Base-by-base conservation (phyloP, 2,888 invertebrate genomes). In the Steromphala cineraria region DNA sequence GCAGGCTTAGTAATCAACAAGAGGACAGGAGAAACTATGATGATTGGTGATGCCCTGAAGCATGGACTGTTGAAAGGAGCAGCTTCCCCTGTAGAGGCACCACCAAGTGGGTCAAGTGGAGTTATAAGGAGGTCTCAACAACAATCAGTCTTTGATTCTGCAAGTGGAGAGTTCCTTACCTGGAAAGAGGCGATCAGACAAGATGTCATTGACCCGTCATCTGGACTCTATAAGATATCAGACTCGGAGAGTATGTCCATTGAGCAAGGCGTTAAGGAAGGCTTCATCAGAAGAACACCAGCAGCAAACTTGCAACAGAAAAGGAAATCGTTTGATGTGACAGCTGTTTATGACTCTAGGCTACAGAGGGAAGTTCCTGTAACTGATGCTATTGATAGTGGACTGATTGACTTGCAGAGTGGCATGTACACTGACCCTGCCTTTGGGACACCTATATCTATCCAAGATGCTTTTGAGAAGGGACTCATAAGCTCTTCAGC, bases 131-230 rank as follows among this genome's bases (percentile, higher is more conserved):
- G 71, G n/a, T 31, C 19, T 36, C 71, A 78, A 19, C 46, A 67
- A 52, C 78, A 90, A 92, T 79, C 87, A 21, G 89, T 88, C n/a
- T 87, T 86, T 84, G 97, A 98, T 94, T 97, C 97, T 52, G 95
- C 95, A 89, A 97, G 97, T 0, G 97, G 96, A 86, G 96, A 98
- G 93, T 95, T 96, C 85, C 94, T 99, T 90, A 97, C 98, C n/a
- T 96, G 99, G 79, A 96, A 97, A 86, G 97, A 99, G 94, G 98
- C 98, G 8, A 97, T 99, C 86, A 96, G 96, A 87, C 95, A 96
- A 94, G 96, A 98, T 86, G 96, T 99, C 85, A 95, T 99, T 82
- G 98, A 99, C 93, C 96, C 92, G 53, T 83, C 90, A 80, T 90
- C 88, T 80, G 97, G 97, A 19, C 95, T 95, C 90, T 96, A 96